Base-by-base conservation (phyloP, 2,888 invertebrate genomes). In the Drosophila meridionalis region DNA sequence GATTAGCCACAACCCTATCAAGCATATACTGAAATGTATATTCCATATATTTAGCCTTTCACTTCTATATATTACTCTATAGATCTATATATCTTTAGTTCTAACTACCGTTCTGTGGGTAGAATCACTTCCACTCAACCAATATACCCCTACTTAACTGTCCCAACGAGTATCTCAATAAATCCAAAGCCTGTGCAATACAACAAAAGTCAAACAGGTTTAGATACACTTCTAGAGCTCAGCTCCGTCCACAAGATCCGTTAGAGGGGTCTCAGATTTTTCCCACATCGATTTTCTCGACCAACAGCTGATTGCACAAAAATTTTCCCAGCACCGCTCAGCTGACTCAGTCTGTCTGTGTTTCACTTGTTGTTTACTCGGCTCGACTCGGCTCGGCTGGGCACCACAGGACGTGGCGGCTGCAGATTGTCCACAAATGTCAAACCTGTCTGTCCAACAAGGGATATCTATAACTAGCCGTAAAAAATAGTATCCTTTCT, bases 171-270 rank as follows among this genome's bases (percentile, higher is more conserved):
- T 26, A 53, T 30, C 42, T 42, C 43, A 61, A 60, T 52, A 59
- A 64, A 65, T 55, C 53, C 59, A 65, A 69, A 66, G 53, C 32
- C 57, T 57, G 45, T 63, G 61, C 75, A 77, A 63, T 69, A 79
- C 72, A 85, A 88, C 75, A 80, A 89, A 82, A 89, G 89, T 89
- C 87, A 89, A 85, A 89, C 87, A 83, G 87, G 87, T 87, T 87
- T 89, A 83, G 73, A 83, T 85, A 82, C 76, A 82, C 82, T 78
- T 58, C 71, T 59, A 36, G 58, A 32, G 56, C 8, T 38, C 26
- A 42, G 56, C 53, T 55, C 26, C 26, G 53, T 38, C 26, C 20
- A 12, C 30, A 36, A 36, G 28, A 50, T 60, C 60, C 60, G 48
- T 50, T 60, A 40, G 38, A 50, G 72, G 68, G 69, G 69, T 76